phyloP scores from a whole-genome alignment of 2,797 vertebrate species.

The Platyrinchus mystaceus region DNA sequence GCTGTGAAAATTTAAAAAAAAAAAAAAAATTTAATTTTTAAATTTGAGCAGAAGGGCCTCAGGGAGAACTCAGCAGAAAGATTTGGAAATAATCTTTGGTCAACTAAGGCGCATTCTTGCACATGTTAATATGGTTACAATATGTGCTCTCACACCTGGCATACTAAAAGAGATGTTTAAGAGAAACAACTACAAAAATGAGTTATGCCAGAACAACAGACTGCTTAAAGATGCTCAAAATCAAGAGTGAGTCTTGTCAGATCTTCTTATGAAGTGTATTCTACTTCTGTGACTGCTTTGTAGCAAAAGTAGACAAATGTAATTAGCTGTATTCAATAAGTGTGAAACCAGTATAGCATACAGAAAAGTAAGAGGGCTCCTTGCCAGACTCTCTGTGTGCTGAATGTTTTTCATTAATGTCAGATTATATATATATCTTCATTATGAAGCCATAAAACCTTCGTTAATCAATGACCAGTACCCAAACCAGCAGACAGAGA shows the following conservation, averaged over 20 bases:
- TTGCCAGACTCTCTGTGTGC: neutral
- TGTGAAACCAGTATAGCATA: neutral
- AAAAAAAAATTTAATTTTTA: neutral
- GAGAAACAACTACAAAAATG: neutral
- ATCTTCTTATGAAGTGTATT: neutral
- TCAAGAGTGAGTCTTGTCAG: neutral
- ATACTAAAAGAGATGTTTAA: neutral
- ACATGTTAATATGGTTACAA: neutral
- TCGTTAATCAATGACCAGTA: neutral
- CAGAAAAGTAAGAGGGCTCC: neutral
- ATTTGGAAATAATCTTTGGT: neutral
- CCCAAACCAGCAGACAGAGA: neutral
- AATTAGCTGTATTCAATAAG: neutral
- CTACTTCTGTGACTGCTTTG: neutral
- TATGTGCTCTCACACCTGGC: neutral
- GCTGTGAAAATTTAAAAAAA: neutral
- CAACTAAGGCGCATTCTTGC: neutral
- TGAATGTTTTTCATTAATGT: neutral
- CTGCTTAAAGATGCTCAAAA: neutral
- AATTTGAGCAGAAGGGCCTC: neutral
- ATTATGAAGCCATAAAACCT: neutral
- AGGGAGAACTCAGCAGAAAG: neutral
- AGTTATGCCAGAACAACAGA: neutral
- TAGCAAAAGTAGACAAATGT: neutral
- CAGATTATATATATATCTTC: neutral